Base-by-base conservation (phyloP, 2,797 vertebrate genomes). In the Myripristis murdjan region DNA sequence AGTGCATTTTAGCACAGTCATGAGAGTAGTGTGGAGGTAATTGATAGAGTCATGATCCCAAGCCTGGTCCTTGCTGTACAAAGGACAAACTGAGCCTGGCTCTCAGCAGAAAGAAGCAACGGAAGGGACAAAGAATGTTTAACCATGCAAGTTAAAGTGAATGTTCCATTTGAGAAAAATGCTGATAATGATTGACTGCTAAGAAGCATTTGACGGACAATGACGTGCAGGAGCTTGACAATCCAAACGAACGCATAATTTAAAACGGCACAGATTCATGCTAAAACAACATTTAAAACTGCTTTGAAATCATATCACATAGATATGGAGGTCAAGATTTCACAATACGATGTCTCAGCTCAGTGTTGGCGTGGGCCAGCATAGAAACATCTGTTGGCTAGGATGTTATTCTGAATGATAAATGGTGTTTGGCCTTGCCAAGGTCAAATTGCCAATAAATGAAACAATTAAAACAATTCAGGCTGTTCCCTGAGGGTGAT, bases 1-100 rank as follows among this genome's bases (percentile, higher is more conserved):
- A 16, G 28, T 37, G 28, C 28, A 35, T 37, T 73, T 81, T 31
- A 70, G 64, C 70, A 15, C 35, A 66, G 63, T 80, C 67, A 85
- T 56, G 15, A 46, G 37, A 65, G 66, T 18, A 47, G 41, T 23
- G 43, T 14, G 46, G 39, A 49, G 26, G 20, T 53, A 35, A 79
- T 11, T 15, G 67, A 64, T 51, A 56, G 18, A 51, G 52, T 41
- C 35, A 24, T 3, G 46, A 23, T 39, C 22, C 53, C 43, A 12
- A 5, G n/a, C 10, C 11, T 16, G 11, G 31, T 28, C 28, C 52
- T 8, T 12, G 6, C 20, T 6, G 15, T 16, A 51, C 47, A 37
- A 24, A 48, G 16, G 15, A 68, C 15, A 53, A 46, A 46, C 39
- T 23, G 6, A 16, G 20, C 54, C 16, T 51, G 70, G 33, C 47